Conservation (phyloP, 2,113 vertebrate genomes). For the Microcebus griseorufus region DNA sequence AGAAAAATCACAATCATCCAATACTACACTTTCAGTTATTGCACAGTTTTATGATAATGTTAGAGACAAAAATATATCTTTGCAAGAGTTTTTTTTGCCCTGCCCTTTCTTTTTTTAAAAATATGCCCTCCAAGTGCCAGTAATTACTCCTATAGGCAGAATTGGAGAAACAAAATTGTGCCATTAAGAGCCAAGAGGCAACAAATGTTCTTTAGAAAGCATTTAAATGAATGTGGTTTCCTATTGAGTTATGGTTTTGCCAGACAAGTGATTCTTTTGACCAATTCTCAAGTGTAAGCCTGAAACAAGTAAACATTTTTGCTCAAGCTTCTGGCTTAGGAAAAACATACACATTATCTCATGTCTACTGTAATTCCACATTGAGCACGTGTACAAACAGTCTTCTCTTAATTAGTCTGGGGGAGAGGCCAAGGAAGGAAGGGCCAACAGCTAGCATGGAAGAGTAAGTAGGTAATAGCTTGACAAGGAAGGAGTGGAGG, state of each 20-base stretch:
- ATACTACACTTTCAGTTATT: not conserved
- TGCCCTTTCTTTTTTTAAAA: slow-evolving; percentile 23
- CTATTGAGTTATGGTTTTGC: slow-evolving; percentile 36
- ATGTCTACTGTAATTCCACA: not conserved
- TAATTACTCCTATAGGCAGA: slow-evolving; percentile 35
- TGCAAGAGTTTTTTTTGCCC: not conserved
- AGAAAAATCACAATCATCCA: not conserved
- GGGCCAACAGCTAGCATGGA: not conserved
- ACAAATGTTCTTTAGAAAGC: slow-evolving; percentile 41
- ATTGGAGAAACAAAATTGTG: slow-evolving; percentile 32
- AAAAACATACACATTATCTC: not conserved
- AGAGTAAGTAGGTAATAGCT: not conserved
- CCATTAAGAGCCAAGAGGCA: slow-evolving; percentile 27
- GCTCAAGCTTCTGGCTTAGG: not conserved
- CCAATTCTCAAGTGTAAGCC: slow-evolving; percentile 26
- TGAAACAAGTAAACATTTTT: slow-evolving; percentile 32
- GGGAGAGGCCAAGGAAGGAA: not conserved
- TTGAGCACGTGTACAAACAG: not conserved
- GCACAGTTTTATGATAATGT: not conserved
- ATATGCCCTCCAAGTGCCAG: not conserved
- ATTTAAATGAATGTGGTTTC: slow-evolving; percentile 46
- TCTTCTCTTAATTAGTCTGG: not conserved
- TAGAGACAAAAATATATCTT: not conserved
- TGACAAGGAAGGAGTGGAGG: not conserved
- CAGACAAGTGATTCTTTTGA: slow-evolving; percentile 56